These are phyloP conservation scores for Hemithea aestivaria DNA, from an alignment of 2,888 invertebrate species.

Conservation along the genomic window DNA sequence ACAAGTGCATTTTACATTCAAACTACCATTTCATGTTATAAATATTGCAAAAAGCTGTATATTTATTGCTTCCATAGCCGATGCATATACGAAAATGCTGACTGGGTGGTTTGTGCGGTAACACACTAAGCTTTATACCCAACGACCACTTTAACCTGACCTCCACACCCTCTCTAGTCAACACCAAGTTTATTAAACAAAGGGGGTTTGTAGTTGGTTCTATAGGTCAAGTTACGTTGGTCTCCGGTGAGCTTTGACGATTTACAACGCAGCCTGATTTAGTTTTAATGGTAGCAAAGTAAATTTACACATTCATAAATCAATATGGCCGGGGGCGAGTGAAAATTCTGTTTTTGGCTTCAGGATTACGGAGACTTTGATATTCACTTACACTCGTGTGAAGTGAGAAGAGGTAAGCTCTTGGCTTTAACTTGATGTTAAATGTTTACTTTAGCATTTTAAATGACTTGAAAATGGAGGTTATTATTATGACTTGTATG, in stretches of 20 bases:
- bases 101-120: conserved; percentile 38
- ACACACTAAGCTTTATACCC: conserved; percentile 38
- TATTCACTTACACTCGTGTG: conserved; percentile 5
- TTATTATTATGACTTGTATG: no score
- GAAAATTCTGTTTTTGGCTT: conserved; percentile 25
- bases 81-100: conserved; percentile 38
- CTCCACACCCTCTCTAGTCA: conserved; percentile 1
- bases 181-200: neutral
- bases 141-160: conserved; percentile 23
- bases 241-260: conserved; percentile 46
- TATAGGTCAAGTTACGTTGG: conserved; percentile 28
- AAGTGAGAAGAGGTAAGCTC: conserved; percentile 4
- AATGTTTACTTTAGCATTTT: no score
- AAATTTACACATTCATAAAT: conserved; percentile 59
- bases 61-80: conserved; percentile 36
- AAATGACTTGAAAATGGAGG: no score
- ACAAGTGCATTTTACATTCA: no score
- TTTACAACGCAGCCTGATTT: conserved; percentile 57
- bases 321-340: conserved; percentile 38
- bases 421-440: no score
- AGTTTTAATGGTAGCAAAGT: conserved; percentile 55
- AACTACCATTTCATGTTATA: conserved; percentile 1
- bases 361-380: conserved; percentile 9
- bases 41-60: conserved; percentile 30
- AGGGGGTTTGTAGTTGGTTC: conserved; percentile 5